Base-by-base conservation (phyloP, 2,888 invertebrate genomes). In the Xestobium rufovillosum region DNA sequence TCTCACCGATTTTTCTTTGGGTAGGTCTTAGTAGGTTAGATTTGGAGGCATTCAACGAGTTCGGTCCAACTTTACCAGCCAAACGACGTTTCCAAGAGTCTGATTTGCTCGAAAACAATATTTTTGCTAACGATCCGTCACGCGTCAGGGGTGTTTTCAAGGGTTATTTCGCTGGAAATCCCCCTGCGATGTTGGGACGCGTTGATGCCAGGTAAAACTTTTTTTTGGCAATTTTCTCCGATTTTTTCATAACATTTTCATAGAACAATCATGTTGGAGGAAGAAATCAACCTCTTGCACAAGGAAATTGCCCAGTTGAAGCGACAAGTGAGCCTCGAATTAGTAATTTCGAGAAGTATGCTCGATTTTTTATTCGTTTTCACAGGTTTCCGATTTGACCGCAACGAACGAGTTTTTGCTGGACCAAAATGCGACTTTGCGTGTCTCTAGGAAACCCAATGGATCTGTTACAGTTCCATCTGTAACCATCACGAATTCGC, bases 381-480 rank as follows among this genome's bases (percentile, higher is more conserved):
- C 48, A 3, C 60, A 76, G 67, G 76, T 80, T 11, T 73, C 73
- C 17, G 82, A 83, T 59, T 63, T 84, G 42, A 78, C 78, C 19
- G 81, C 83, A 2, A 81, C 83, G 4, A 86, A 86, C 59, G 83
- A 85, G 57, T 83, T 84, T 58, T 68, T 86, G 8, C 62, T 85
- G 44, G 82, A 83, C 51, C 83, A 85, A 63, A 84, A 84, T 61
- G 83, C 83, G 14, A 77, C 78, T 45, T 63, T 83, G 41, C 69
- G 84, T 16, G 68, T 80, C 43, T 72, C 72, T 9, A 73, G 71
- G 38, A 74, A 75, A 45, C 64, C 71, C 26, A 65, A 66, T 39
- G 69, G 69, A 6, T 66, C 73, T 2, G 74, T 76, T 3, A 72
- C 73, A 2, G 72, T 77, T 9, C 76, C 78, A 3, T 71, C 75